Conservation (phyloP, 2,113 vertebrate species). For the rabbit (Oryctolagus cuniculus) region DNA sequence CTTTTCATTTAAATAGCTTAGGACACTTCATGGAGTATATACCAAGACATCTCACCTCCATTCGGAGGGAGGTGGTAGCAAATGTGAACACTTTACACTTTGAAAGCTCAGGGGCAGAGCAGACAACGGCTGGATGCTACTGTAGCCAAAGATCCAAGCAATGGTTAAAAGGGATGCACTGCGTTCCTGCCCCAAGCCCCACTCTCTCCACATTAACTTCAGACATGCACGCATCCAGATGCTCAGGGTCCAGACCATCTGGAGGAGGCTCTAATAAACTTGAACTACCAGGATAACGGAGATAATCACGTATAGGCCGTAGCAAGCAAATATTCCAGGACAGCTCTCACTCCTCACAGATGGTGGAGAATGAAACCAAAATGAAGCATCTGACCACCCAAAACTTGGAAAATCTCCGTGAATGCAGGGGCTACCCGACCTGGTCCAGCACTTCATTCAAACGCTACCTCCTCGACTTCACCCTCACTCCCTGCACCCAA, state of each 20-base stretch:
- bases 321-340: neutral
- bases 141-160: neutral
- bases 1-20: neutral
- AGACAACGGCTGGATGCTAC: neutral
- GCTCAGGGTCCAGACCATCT: neutral
- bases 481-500: neutral
- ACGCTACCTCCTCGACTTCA: neutral
- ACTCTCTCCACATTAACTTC: neutral
- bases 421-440: neutral
- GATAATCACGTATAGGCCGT: neutral
- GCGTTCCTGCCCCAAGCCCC: neutral
- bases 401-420: neutral
- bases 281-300: neutral
- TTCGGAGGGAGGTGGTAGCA: neutral
- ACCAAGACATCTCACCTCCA: neutral
- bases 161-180: neutral
- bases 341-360: neutral
- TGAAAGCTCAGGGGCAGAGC: neutral
- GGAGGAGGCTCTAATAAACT: neutral
- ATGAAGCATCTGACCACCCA: neutral
- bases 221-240: neutral
- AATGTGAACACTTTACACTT: neutral
- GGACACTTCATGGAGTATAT: neutral
- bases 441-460: neutral
- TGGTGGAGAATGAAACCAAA: neutral